Percentiles rank a stretch among this genome's conserved stretches.
Evolutionary conservation across 2,888 invertebrate species (phyloP).

Genomic region (Thysanoteuthis rhombus): DNA sequence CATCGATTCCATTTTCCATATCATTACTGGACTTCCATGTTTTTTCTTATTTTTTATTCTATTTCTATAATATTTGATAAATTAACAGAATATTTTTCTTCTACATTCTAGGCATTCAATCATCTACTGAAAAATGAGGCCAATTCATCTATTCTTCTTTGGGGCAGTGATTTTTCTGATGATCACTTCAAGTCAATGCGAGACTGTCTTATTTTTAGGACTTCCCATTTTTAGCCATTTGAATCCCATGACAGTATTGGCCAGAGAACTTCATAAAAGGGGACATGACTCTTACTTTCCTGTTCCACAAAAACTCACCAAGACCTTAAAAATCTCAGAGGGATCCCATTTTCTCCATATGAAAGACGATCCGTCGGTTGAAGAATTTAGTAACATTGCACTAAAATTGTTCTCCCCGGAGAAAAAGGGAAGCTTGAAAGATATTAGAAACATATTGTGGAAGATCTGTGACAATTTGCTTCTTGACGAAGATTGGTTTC

Average conservation of each 20-base stretch:
- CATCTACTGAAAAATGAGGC: background rate
- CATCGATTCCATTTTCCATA: no score
- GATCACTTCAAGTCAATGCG: background rate
- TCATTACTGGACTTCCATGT: no score
- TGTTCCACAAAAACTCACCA: background rate
- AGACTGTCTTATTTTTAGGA: background rate
- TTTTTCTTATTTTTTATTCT: no score
- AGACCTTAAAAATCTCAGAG: background rate
- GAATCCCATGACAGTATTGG: background rate
- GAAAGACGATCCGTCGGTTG: background rate
- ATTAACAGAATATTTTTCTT: background rate
- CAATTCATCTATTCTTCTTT: background rate
- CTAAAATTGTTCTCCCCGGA: background rate
- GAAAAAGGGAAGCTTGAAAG: background rate
- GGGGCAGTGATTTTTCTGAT: background rate
- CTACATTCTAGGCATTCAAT: background rate
- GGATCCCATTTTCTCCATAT: background rate
- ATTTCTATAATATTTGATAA: background rate
- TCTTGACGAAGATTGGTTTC: background rate
- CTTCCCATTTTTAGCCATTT: background rate
- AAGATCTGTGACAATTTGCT: background rate
- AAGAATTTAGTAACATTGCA: background rate
- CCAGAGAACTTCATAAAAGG: background rate
- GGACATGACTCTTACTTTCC: background rate
- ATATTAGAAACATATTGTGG: background rate